phyloP scores from a whole-genome alignment of 1,140 invertebrate species.

The Polyergus mexicanus region DNA sequence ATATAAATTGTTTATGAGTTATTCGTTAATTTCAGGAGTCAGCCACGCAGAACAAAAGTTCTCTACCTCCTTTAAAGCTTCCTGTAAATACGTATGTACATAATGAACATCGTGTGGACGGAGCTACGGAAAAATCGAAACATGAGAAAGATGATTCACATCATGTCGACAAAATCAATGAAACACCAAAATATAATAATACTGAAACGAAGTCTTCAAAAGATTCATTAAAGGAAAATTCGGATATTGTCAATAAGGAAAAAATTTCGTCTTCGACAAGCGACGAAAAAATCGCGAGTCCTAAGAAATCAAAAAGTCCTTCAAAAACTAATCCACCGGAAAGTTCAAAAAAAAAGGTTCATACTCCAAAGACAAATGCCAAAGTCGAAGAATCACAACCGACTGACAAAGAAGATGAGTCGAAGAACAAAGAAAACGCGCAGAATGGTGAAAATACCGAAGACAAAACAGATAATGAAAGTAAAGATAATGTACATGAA shows the following conservation, averaged over 20 bases:
- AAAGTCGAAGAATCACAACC: background rate
- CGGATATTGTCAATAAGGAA: background rate
- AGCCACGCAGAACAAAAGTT: conserved; percentile 68
- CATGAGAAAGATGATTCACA: conserved; percentile 19
- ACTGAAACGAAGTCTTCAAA: background rate
- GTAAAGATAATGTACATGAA: background rate
- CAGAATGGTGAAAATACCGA: conserved; percentile 22
- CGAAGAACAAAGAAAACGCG: background rate
- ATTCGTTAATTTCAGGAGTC: conserved; percentile 54
- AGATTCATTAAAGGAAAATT: background rate
- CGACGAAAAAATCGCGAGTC: background rate
- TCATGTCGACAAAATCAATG: conserved; percentile 5
- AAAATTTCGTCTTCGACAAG: background rate
- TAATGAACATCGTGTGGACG: conserved; percentile 66
- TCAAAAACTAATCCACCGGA: background rate
- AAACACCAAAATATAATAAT: conserved; percentile 16
- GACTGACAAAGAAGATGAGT: background rate
- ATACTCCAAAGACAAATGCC: background rate
- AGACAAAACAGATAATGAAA: conserved; percentile 1
- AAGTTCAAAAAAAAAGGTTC: background rate
- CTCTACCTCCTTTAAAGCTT: conserved; percentile 78
- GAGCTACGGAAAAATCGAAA: conserved; percentile 63
- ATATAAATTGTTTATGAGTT: background rate
- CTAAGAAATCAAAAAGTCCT: background rate
- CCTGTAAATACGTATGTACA: conserved; percentile 71